phyloP scores from a whole-genome alignment of 2,888 invertebrate species.

The Diadromus collaris region DNA sequence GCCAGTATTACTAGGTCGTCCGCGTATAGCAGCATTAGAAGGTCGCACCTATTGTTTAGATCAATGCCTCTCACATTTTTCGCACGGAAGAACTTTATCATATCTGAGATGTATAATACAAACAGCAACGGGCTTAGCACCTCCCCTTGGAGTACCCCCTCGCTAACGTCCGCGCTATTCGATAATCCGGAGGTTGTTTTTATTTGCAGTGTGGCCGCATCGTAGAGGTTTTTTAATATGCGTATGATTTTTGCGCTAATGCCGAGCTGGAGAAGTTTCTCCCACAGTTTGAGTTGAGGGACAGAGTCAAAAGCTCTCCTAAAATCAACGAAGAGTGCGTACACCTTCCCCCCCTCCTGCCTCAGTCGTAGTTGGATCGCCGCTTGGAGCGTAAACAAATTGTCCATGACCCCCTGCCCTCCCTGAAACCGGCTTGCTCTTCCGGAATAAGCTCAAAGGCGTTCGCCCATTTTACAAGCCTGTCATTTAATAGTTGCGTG shows the following conservation, averaged over 20 bases:
- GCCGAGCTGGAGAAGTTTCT: constrained; percentile 44
- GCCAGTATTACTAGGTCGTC: no score
- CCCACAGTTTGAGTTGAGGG: constrained; percentile 48
- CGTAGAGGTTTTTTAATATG: constrained; percentile 39
- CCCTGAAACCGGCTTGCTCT: constrained; percentile 55
- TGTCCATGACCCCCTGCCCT: constrained; percentile 47
- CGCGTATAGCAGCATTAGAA: no score
- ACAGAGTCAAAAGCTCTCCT: constrained; percentile 30
- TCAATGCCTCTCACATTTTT: constrained; percentile 42
- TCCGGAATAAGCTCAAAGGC: constrained; percentile 43
- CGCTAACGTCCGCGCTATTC: constrained; percentile 36
- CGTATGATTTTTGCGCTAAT: constrained; percentile 40
- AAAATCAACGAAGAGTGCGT: constrained; percentile 52
- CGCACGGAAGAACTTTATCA: constrained; percentile 37
- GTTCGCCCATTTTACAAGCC: constrained; percentile 48
- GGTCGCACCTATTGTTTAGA: constrained; percentile 43
- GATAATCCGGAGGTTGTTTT: constrained; percentile 12
- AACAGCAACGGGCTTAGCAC: constrained; percentile 13
- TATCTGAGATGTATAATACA: constrained; percentile 53
- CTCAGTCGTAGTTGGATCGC: constrained; percentile 18
- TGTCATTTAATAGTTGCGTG: constrained; percentile 48
- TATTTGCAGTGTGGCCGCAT: constrained; percentile 21
- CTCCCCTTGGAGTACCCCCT: constrained; percentile 50
- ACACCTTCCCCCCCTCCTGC: constrained; percentile 37
- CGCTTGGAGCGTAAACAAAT: constrained; percentile 53